phyloP scores from a whole-genome alignment of 2,797 vertebrate species.

The Chloroceryle amazona region DNA sequence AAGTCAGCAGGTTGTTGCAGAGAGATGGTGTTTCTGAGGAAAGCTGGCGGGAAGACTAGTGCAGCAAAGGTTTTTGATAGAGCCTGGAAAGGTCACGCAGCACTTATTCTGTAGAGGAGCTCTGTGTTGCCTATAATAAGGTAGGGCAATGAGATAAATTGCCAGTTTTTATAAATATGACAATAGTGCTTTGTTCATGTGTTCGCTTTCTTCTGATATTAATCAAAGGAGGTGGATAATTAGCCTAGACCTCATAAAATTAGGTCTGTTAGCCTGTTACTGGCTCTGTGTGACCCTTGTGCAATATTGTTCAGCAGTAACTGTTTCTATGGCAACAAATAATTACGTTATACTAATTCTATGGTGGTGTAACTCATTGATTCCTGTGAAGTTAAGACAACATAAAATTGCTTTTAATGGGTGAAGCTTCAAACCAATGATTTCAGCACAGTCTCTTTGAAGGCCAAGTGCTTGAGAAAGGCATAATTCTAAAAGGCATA shows the following conservation, averaged over 20 bases:
- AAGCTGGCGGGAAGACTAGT: rapidly evolving
- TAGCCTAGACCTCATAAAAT: not conserved
- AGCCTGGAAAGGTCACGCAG: not conserved
- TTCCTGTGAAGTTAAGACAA: slow-evolving; percentile 45
- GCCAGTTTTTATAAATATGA: not conserved
- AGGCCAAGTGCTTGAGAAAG: not conserved
- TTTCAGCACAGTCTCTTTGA: not conserved
- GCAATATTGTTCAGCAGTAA: not conserved
- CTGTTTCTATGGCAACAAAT: slow-evolving; percentile 56
- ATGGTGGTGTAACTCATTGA: slow-evolving; percentile 8
- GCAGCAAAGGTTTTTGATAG: not conserved
- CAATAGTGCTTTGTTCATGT: not conserved
- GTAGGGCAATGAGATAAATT: not conserved
- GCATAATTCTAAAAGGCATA: not conserved
- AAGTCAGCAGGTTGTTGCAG: not conserved
- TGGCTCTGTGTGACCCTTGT: not conserved
- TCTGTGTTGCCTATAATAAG: not conserved
- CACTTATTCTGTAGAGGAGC: not conserved
- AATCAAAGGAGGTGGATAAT: not conserved
- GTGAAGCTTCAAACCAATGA: slow-evolving; percentile 14
- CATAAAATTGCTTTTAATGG: slow-evolving; percentile 45
- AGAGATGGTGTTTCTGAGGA: not conserved
- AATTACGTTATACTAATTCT: slow-evolving; percentile 28
- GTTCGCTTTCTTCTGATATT: not conserved
- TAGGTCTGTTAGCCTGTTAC: not conserved